These are phyloP conservation scores for Corythornis cristatus DNA, from an alignment of 2,113 vertebrate genomes.

Conservation along the genomic window DNA sequence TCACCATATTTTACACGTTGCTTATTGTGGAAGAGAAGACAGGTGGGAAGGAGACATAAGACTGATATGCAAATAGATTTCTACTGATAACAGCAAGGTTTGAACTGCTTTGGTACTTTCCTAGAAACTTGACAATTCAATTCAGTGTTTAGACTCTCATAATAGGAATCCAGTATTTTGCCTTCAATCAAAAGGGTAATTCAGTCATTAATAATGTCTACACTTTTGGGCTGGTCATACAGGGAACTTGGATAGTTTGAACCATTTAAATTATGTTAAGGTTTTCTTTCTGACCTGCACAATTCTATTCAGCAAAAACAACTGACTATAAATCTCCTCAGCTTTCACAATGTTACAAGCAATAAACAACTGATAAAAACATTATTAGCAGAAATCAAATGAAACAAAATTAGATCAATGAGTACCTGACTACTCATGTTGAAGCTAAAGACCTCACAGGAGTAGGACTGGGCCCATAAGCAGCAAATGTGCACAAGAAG, in stretches of 20 bases:
- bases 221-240: background rate
- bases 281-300: background rate
- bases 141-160: background rate
- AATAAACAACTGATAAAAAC: background rate
- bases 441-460: background rate
- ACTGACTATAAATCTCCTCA: background rate
- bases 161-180: conserved; percentile 10
- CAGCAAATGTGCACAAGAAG: background rate
- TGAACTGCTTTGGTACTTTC: background rate
- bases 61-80: background rate
- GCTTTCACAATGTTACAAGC: background rate
- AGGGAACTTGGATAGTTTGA: background rate
- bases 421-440: background rate
- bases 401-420: conserved; percentile 8
- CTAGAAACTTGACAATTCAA: background rate
- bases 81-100: background rate
- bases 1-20: background rate
- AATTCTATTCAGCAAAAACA: background rate
- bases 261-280: background rate
- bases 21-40: background rate
- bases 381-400: background rate
- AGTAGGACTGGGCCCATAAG: background rate
- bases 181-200: background rate
- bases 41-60: background rate
- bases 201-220: background rate